These are phyloP conservation scores for Cryptocheilus praepositus DNA, from an alignment of 2,888 invertebrate genomes.

Conservation along the genomic window DNA sequence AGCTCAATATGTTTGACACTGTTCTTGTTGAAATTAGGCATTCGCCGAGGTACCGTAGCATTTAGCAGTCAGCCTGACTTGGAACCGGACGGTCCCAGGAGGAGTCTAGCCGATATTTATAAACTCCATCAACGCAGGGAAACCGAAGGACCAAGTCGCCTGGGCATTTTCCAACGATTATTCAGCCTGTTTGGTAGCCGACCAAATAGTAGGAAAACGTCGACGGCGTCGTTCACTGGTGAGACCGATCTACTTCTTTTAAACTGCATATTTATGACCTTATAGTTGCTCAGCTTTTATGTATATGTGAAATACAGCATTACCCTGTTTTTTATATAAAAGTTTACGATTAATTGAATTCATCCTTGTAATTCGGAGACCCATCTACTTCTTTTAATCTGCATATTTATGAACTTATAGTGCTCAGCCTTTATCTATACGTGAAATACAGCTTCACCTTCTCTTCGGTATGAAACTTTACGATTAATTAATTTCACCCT, in stretches of 20 bases:
- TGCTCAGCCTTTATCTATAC: no score
- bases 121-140: slow-evolving; percentile 68
- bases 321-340: no score
- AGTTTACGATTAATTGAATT: no score
- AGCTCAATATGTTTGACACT: slow-evolving; percentile 2
- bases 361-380: no score
- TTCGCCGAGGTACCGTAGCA: slow-evolving; percentile 73
- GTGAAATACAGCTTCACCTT: no score
- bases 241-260: slow-evolving; percentile 16
- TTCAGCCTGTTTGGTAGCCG: slow-evolving; percentile 80
- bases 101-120: slow-evolving; percentile 70
- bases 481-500: no score
- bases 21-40: slow-evolving; percentile 61
- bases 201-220: slow-evolving; percentile 82
- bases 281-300: no score
- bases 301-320: no score
- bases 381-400: no score
- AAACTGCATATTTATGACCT: no score
- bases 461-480: no score
- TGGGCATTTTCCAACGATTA: slow-evolving; percentile 71
- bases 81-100: slow-evolving; percentile 66
- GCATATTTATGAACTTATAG: no score
- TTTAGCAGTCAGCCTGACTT: slow-evolving; percentile 73
- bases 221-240: slow-evolving; percentile 79
- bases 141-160: slow-evolving; percentile 68